A percentile compares a stretch with the other conserved stretches of the same genome.
These are phyloP conservation scores for Eristalis intricaria DNA, from an alignment of 2,888 invertebrate species.

Conservation along the genomic window DNA sequence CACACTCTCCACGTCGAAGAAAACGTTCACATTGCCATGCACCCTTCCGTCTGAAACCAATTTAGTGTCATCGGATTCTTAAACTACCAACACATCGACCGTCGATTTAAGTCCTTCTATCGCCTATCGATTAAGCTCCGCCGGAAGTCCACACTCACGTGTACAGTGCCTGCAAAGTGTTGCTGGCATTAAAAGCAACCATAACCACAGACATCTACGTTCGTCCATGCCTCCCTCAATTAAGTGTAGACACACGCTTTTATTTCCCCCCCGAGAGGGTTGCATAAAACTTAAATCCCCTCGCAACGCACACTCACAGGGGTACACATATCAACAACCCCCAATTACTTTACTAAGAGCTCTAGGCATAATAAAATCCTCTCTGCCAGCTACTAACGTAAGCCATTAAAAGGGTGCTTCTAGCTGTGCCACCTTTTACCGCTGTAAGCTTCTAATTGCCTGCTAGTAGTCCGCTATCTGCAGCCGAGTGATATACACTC, in stretches of 20 bases:
- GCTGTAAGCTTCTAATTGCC: conserved; percentile 67
- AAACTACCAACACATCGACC: neutral
- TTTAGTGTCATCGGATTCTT: neutral
- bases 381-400: conserved; percentile 33
- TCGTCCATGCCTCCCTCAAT: neutral
- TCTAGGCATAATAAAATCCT: conserved; percentile 50
- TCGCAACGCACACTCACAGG: neutral
- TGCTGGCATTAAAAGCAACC: conserved; percentile 18
- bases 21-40: neutral
- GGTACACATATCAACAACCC: neutral
- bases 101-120: neutral
- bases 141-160: conserved; percentile 1
- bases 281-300: conserved; percentile 43
- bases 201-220: neutral
- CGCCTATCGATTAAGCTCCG: neutral
- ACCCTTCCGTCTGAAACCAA: neutral
- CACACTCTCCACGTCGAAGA: neutral
- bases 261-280: conserved; percentile 8
- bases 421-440: conserved; percentile 46
- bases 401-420: conserved; percentile 50
- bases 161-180: neutral
- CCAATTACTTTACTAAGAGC: conserved; percentile 22
- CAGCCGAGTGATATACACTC: conserved; percentile 51
- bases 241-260: conserved; percentile 20
- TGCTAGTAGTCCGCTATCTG: conserved; percentile 54